Percentiles rank a stretch among this genome's conserved stretches.
phyloP scores from a whole-genome alignment of 2,888 invertebrate species.

The Ennomos fuscantarius region DNA sequence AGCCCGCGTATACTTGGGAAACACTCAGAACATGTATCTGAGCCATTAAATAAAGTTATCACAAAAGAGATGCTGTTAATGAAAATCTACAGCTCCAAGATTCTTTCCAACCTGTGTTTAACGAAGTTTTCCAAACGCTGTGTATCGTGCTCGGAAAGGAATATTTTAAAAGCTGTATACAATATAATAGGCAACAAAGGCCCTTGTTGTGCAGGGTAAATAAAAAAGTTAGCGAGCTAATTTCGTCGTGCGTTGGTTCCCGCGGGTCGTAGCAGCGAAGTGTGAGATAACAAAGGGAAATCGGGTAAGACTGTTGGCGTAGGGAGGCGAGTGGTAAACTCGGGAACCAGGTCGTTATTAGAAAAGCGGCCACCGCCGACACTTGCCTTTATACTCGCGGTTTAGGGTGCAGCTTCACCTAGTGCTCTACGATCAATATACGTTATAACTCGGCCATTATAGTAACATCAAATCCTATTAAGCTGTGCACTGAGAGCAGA shows the following conservation, averaged over 20 bases:
- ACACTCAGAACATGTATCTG: slow-evolving; percentile 11
- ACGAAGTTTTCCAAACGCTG: slow-evolving; percentile 23
- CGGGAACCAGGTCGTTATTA: slow-evolving; percentile 55
- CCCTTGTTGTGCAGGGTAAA: slow-evolving; percentile 43
- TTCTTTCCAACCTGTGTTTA: slow-evolving; percentile 17
- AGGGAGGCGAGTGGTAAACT: slow-evolving; percentile 53
- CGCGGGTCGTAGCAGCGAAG: slow-evolving; percentile 44
- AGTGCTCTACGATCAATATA: slow-evolving; percentile 31
- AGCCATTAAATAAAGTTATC: slow-evolving; percentile 16
- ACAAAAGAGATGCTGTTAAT: slow-evolving; percentile 20
- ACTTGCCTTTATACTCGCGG: slow-evolving; percentile 45
- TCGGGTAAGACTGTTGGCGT: slow-evolving; percentile 46
- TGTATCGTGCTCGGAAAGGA: slow-evolving; percentile 33
- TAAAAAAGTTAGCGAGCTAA: slow-evolving; percentile 51
- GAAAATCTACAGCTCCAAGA: slow-evolving; percentile 21
- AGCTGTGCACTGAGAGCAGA: background rate
- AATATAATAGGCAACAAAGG: slow-evolving; percentile 31
- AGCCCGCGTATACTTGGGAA: slow-evolving; percentile 14
- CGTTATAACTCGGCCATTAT: slow-evolving; percentile 4
- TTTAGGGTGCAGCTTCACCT: slow-evolving; percentile 21
- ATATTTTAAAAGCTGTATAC: slow-evolving; percentile 39
- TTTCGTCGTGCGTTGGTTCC: slow-evolving; percentile 50
- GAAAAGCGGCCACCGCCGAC: slow-evolving; percentile 49
- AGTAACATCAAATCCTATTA: slow-evolving; percentile 6
- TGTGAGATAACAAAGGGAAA: slow-evolving; percentile 57